Percentiles rank a stretch among this genome's conserved stretches.
Conservation (phyloP, 35 echinoderm and acorn worm genomes). For the Apostichopus parvimensis region DNA sequence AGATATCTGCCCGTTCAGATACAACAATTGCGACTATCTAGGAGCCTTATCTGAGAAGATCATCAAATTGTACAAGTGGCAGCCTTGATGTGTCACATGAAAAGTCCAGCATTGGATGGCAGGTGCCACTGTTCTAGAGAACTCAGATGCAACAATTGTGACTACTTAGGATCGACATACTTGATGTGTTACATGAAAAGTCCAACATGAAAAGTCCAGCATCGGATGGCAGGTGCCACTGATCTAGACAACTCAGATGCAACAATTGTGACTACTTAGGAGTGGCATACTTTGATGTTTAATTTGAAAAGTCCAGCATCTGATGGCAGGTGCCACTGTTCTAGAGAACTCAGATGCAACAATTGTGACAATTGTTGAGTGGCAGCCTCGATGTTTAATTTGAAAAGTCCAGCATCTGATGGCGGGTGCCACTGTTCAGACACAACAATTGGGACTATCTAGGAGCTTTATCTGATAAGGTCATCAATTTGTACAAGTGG, state of each 20-base stretch:
- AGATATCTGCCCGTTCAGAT: slow-evolving; percentile 78
- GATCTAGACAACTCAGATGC: slow-evolving; percentile 3
- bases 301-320: no score
- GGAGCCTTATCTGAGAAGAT: slow-evolving; percentile 86
- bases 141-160: slow-evolving; percentile 51
- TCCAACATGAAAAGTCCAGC: no score
- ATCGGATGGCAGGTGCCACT: no score
- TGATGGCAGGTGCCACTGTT: no score
- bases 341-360: slow-evolving; percentile 40
- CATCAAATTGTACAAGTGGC: slow-evolving; percentile 80
- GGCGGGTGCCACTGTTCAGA: no score
- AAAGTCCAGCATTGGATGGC: slow-evolving; percentile 64
- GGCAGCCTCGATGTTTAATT: background rate
- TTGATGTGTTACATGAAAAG: no score
- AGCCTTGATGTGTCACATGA: background rate
- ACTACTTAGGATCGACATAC: slow-evolving; percentile 64
- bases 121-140: slow-evolving; percentile 74
- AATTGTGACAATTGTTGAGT: background rate
- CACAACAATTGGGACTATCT: slow-evolving; percentile 39
- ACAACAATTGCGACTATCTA: slow-evolving; percentile 62
- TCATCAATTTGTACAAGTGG: no score
- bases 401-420: no score
- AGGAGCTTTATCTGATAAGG: slow-evolving; percentile 73
- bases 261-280: slow-evolving; percentile 64
- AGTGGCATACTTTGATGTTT: slow-evolving; percentile 39